Evolutionary conservation across 2,113 vertebrate genomes (phyloP).

Genomic region (Arenaria interpres): DNA sequence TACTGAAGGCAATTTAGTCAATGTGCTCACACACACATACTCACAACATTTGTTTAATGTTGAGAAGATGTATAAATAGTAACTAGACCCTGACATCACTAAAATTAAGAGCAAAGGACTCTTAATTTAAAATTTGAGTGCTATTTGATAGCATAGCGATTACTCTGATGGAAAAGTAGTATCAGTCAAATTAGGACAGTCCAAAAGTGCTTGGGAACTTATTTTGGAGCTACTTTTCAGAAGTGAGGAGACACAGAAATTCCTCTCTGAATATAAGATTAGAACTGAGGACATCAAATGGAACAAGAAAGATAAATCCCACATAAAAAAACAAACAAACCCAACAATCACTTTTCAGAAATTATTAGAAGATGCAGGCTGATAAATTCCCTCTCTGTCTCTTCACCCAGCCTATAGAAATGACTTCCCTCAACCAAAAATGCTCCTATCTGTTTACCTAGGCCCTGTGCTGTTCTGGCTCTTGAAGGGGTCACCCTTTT

Average conservation of each 20-base stretch:
- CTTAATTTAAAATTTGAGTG: neutral
- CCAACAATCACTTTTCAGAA: neutral
- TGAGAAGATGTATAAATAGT: neutral
- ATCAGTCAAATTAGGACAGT: neutral
- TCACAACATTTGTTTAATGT: neutral
- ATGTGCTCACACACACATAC: neutral
- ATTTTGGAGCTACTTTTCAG: neutral
- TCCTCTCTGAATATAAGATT: neutral
- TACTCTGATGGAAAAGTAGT: neutral
- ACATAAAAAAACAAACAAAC: neutral
- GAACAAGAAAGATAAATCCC: neutral
- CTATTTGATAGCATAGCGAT: neutral
- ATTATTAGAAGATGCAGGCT: neutral
- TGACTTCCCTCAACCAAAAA: neutral
- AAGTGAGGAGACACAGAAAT: neutral
- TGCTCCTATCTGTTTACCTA: neutral
- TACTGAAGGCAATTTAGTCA: neutral
- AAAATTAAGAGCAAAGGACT: neutral
- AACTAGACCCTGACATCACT: neutral
- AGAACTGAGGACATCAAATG: neutral
- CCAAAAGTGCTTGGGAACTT: neutral
- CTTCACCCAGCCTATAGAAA: neutral
- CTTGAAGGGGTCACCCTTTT: neutral
- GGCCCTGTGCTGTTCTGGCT: neutral
- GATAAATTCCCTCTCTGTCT: neutral